phyloP scores from a whole-genome alignment of 2,797 vertebrate species.

The Sebastes itinus region DNA sequence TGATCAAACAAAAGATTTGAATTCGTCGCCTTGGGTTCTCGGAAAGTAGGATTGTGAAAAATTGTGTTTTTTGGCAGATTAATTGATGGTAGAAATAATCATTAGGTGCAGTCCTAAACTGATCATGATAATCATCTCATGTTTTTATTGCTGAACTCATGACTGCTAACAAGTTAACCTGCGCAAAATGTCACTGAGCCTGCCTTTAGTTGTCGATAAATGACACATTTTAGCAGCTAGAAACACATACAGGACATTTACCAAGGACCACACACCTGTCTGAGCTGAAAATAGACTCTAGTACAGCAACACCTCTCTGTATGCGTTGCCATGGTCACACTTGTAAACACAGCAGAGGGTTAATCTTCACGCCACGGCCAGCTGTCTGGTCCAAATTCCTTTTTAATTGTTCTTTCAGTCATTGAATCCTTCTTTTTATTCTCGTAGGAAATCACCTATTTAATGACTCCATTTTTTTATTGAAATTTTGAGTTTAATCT shows the following conservation, averaged over 20 bases:
- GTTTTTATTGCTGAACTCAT: not conserved
- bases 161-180: not conserved
- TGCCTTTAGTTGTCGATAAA: not conserved
- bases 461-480: not conserved
- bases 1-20: not conserved
- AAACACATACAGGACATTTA: not conserved
- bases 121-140: not conserved
- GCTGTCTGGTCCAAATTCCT: conserved; percentile 4
- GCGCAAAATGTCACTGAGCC: not conserved
- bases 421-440: not conserved
- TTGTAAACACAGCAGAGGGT: conserved; percentile 19
- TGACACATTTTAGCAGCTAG: not conserved
- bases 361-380: not conserved
- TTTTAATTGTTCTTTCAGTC: not conserved
- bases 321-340: conserved; percentile 20
- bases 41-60: not conserved
- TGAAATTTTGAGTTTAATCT: not conserved
- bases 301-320: not conserved
- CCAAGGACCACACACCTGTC: not conserved
- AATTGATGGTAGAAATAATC: not conserved
- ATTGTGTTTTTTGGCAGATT: not conserved
- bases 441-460: not conserved
- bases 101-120: not conserved
- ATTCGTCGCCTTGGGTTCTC: not conserved
- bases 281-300: conserved; percentile 34